Evolutionary conservation across 2,888 invertebrate species (phyloP), one percentile per base, ranked within the genome.

Genomic region (Limnephilus lunatus): DNA sequence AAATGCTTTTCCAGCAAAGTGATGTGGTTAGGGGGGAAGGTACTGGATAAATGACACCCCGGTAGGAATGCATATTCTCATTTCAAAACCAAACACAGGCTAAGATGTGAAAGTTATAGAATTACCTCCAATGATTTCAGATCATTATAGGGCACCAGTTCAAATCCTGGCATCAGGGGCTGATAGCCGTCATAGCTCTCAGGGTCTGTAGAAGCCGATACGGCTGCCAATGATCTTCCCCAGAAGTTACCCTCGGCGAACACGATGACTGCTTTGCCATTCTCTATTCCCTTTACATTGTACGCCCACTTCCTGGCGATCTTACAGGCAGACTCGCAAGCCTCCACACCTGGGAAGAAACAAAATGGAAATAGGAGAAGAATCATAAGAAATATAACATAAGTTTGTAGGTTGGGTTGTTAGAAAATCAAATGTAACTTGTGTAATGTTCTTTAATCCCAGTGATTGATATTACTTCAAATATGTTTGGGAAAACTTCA

Each of bases 231-330:
- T 0, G 98, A 98, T 39, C 98, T 96, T 0, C 98, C 98, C 98
- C 98, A 98, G 95, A 98, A 98, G 95, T 98, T 98, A 9, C 97
- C 97, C 81, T 96, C 96, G 2, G 97, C 98, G 94, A 98, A 98
- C 1, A 98, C 94, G 3, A 98, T 97, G 94, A 97, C 97, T 0
- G 98, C 98, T 94, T 97, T 94, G 94, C 98, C 96, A 11, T 96
- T 95, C 0, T 97, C 97, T 32, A 98, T 97, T 81, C 97, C 96
- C 95, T 98, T 98, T 86, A 97, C 97, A 91, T 96, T 96, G 95
- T 98, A 98, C 0, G 97, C 98, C 98, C 98, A 98, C 95, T 98
- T 97, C 92, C 98, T 95, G 0, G 98, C 97, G 89, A 98, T 95
- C 95, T 98, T 98, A 93, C 97, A 96, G 0, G 98, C 97, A 0